These are phyloP conservation scores for Sebastes ruberrimus DNA, from an alignment of 2,797 vertebrate genomes.

Conservation along the genomic window DNA sequence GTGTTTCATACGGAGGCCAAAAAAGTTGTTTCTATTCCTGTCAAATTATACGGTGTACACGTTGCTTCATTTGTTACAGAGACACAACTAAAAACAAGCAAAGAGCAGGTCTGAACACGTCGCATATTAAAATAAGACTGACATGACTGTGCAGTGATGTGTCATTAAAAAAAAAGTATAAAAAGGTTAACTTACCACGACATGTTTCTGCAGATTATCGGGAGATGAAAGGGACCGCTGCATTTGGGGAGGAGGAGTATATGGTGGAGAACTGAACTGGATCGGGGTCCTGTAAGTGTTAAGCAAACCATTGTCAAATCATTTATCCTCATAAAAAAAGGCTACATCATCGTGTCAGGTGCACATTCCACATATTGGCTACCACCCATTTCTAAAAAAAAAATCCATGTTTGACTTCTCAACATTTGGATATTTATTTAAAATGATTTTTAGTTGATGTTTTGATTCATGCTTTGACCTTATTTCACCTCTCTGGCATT, in stretches of 20 bases:
- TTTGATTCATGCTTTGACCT: not conserved
- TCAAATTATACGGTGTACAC: not conserved
- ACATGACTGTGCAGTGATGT: not conserved
- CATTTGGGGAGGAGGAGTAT: slow-evolving; percentile 64
- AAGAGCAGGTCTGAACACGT: not conserved
- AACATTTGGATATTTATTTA: not conserved
- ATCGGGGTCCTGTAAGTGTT: slow-evolving; percentile 46
- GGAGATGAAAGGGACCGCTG: slow-evolving; percentile 83
- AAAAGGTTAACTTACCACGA: slow-evolving; percentile 77
- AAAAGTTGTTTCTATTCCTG: not conserved
- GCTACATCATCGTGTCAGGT: not conserved
- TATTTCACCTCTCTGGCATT: not conserved
- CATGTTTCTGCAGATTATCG: slow-evolving; percentile 89
- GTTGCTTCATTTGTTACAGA: not conserved
- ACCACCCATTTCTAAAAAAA: not conserved
- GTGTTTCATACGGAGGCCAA: not conserved
- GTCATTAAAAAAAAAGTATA: not conserved
- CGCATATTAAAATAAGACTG: not conserved
- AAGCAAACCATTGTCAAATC: not conserved
- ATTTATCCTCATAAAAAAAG: not conserved
- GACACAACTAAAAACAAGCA: not conserved
- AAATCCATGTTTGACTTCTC: not conserved
- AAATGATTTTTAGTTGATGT: not conserved
- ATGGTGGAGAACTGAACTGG: slow-evolving; percentile 71
- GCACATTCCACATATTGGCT: not conserved